Evolutionary conservation across 2,888 invertebrate species (phyloP).

Genomic region (Macaria notata): DNA sequence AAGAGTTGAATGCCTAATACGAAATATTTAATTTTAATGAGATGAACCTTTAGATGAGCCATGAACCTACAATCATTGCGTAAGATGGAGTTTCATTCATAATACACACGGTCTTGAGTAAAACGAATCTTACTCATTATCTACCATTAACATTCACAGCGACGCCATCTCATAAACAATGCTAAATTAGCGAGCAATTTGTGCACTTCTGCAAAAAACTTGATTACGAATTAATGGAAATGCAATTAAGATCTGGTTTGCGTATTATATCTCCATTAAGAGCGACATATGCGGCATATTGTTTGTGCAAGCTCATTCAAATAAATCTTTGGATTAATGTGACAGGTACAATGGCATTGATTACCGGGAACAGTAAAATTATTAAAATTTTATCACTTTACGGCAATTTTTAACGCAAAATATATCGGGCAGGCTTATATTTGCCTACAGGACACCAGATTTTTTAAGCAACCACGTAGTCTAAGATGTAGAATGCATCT

Average conservation of each 20-base stretch:
- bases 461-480: no score
- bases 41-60: no score
- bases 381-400: background rate
- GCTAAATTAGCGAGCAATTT: constrained; percentile 44
- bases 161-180: constrained; percentile 27
- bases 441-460: no score
- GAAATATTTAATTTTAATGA: no score
- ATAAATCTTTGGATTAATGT: constrained; percentile 53
- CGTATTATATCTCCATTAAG: constrained; percentile 45
- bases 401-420: no score
- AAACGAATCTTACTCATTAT: no score
- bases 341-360: constrained; percentile 45
- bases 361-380: constrained; percentile 1
- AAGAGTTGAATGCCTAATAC: no score
- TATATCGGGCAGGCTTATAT: no score
- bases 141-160: constrained; percentile 18
- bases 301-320: constrained; percentile 44
- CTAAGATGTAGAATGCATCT: no score
- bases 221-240: constrained; percentile 53
- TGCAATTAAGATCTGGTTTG: constrained; percentile 50
- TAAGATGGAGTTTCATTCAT: no score
- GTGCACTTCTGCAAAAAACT: constrained; percentile 37
- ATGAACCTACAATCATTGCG: no score
- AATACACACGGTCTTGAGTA: no score
- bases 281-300: constrained; percentile 35